Evolutionary conservation across 2,113 vertebrate species (phyloP).

Genomic region (Neogale vison): DNA sequence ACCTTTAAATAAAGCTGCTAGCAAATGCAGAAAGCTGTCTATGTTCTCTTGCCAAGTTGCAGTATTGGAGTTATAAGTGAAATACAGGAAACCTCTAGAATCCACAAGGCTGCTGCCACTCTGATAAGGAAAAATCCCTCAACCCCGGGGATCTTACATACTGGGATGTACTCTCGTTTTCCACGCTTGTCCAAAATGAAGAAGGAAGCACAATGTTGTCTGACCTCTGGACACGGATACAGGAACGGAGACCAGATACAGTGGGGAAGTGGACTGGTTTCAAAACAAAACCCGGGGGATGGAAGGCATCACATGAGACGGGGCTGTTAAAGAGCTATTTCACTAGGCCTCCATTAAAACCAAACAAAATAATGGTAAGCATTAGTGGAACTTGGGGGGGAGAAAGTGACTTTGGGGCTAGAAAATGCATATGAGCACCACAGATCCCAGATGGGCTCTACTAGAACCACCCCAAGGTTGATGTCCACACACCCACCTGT

Average conservation of each 20-base stretch:
- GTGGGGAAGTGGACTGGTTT: not conserved
- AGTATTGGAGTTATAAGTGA: not conserved
- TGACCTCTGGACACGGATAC: not conserved
- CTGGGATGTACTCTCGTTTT: not conserved
- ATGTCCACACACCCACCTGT: not conserved
- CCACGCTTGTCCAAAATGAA: slow-evolving; percentile 1
- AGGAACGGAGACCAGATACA: not conserved
- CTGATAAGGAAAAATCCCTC: not conserved
- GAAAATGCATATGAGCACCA: not conserved
- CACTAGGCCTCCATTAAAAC: not conserved
- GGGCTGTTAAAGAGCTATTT: not conserved
- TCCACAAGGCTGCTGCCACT: not conserved
- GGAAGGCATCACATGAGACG: not conserved
- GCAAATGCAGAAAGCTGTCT: not conserved
- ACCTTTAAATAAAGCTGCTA: slow-evolving; percentile 44
- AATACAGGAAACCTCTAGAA: not conserved
- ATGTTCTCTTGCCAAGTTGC: not conserved
- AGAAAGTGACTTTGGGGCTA: not conserved
- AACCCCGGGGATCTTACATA: not conserved
- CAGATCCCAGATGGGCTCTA: not conserved
- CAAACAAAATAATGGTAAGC: not conserved
- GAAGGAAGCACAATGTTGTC: not conserved
- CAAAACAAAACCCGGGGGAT: not conserved
- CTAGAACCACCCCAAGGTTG: rapidly evolving
- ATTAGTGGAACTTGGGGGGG: not conserved